A percentile compares a stretch with the other conserved stretches of the same genome.
phyloP scores from a whole-genome alignment of 2,113 vertebrate genomes.

The Pristiophorus japonicus region DNA sequence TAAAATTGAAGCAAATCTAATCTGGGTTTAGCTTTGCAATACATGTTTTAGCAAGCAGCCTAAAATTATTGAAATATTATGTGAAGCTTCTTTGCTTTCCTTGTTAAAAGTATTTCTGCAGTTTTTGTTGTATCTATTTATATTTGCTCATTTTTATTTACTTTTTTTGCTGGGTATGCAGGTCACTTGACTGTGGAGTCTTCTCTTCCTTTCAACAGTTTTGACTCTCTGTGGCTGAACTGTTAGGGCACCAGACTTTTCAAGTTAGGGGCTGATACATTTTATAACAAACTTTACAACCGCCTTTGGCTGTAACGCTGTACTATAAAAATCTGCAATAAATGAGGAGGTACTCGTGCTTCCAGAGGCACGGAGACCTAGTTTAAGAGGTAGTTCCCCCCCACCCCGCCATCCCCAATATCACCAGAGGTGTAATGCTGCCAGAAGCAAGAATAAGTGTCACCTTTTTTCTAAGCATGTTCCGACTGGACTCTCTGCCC shows the following conservation, averaged over 20 bases:
- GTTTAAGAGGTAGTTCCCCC: not conserved
- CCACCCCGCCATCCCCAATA: not conserved
- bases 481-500: not conserved
- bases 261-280: not conserved
- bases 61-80: not conserved
- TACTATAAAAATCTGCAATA: not conserved
- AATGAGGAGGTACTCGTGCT: not conserved
- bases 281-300: not conserved
- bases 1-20: slow-evolving; percentile 31
- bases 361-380: not conserved
- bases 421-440: not conserved
- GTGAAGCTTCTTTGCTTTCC: not conserved
- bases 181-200: not conserved
- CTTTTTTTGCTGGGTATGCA: not conserved
- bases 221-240: not conserved
- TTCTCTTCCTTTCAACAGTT: not conserved
- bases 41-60: not conserved
- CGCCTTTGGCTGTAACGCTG: not conserved
- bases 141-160: not conserved
- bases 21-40: not conserved
- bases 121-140: not conserved
- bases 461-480: not conserved
- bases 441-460: not conserved
- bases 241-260: not conserved
- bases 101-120: not conserved